Conservation (phyloP, 2,113 vertebrate species). For the Xiphophorus maculatus region DNA sequence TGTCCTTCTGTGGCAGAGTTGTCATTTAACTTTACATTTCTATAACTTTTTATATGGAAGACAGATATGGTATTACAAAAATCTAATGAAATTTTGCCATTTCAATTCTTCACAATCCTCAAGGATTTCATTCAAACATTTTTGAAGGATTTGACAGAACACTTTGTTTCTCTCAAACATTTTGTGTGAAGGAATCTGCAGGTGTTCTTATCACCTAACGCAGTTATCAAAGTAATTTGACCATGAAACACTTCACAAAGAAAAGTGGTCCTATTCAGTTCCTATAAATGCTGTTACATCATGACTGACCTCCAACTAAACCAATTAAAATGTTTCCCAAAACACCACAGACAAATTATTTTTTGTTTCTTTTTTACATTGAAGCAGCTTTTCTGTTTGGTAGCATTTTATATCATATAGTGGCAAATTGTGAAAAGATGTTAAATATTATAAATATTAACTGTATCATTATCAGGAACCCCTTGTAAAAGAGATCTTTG, state of each 20-base stretch:
- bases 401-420: no score
- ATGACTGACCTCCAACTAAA: conserved; percentile 10
- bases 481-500: no score
- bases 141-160: conserved; percentile 32
- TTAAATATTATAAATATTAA: no score
- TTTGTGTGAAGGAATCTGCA: conserved; percentile 7
- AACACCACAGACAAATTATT: background rate
- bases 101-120: background rate
- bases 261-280: conserved; percentile 13
- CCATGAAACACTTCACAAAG: background rate
- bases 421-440: no score
- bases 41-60: background rate
- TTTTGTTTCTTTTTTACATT: background rate
- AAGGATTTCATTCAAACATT: background rate
- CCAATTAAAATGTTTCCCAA: background rate
- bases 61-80: background rate
- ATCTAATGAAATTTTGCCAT: background rate
- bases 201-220: background rate
- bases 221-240: background rate
- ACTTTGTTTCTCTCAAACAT: background rate
- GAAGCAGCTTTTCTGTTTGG: background rate
- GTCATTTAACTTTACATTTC: background rate
- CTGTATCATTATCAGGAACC: no score
- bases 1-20: background rate
- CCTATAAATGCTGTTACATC: conserved; percentile 12